A percentile compares a stretch with the other conserved stretches of the same genome.
phyloP scores from a whole-genome alignment of 2,797 vertebrate species.

The Adelosebastes latens region DNA sequence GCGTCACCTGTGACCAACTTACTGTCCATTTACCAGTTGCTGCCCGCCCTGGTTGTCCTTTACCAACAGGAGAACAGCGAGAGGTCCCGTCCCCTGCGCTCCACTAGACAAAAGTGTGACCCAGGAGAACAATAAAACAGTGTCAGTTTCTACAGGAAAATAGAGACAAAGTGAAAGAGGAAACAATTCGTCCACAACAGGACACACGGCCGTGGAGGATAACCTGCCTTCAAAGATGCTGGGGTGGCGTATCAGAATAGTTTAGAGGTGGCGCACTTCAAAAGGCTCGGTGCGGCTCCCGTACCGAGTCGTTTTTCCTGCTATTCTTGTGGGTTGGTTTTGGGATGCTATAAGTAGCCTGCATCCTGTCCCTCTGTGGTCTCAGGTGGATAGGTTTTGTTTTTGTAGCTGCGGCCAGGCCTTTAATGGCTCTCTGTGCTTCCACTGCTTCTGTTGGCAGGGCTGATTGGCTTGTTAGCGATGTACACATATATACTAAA shows the following conservation, averaged over 20 bases:
- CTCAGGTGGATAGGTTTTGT: constrained; percentile 97
- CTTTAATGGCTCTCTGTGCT: constrained; percentile 81
- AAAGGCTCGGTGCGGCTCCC: constrained; percentile 83
- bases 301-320: constrained; percentile 91
- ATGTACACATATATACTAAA: constrained; percentile 75
- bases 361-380: constrained; percentile 96
- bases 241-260: constrained; percentile 89
- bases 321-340: constrained; percentile 95
- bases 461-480: constrained; percentile 85
- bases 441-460: constrained; percentile 81
- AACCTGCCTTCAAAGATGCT: constrained; percentile 98
- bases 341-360: constrained; percentile 97
- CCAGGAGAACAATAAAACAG: constrained; percentile 81
- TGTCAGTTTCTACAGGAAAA: constrained; percentile 91
- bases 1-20: constrained; percentile 70
- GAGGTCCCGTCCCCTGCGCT: constrained; percentile 38
- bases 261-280: constrained; percentile 97
- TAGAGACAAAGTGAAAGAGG: constrained; percentile 91
- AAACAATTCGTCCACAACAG: constrained; percentile 97
- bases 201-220: constrained; percentile 90
- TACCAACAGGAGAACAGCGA: constrained; percentile 39
- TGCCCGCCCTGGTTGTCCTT: constrained; percentile 23
- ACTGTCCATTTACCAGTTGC: constrained; percentile 41
- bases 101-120: constrained; percentile 47
- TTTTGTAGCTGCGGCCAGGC: constrained; percentile 87